Conservation (phyloP, 2,113 vertebrate genomes). For the Cnemophilus loriae region DNA sequence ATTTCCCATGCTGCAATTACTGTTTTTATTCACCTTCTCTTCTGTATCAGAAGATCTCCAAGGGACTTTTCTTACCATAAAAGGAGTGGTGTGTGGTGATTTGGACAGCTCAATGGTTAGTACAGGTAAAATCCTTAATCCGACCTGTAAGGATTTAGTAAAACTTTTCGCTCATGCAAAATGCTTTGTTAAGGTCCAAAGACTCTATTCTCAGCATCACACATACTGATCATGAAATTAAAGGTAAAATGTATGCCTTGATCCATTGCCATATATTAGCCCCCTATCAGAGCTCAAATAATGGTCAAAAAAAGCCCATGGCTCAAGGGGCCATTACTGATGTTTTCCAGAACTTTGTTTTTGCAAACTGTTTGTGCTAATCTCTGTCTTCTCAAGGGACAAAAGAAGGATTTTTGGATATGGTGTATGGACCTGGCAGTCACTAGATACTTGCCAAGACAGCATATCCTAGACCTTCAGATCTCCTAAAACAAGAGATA, state of each 20-base stretch:
- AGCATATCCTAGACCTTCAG: not conserved
- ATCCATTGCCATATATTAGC: not conserved
- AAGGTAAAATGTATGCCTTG: not conserved
- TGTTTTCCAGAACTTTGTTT: not conserved
- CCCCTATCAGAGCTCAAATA: not conserved
- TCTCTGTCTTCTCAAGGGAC: not conserved
- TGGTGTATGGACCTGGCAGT: not conserved
- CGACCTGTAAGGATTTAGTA: not conserved
- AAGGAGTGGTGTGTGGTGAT: not conserved
- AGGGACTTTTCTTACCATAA: not conserved
- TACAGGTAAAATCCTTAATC: not conserved
- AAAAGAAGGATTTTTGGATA: not conserved
- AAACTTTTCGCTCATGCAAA: not conserved
- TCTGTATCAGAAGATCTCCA: rapidly evolving
- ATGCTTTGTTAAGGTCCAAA: not conserved
- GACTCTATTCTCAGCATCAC: not conserved
- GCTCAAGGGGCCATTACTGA: not conserved
- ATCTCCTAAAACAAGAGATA: not conserved
- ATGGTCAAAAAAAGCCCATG: not conserved
- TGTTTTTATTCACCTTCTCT: not conserved
- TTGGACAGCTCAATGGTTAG: not conserved
- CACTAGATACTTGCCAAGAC: not conserved
- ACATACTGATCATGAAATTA: not conserved
- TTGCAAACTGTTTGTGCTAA: not conserved
- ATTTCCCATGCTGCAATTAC: not conserved